Percentiles rank a stretch among this genome's conserved stretches.
These are phyloP conservation scores for Heterotilapia buettikoferi DNA, from an alignment of 2,113 vertebrate species.

Conservation along the genomic window DNA sequence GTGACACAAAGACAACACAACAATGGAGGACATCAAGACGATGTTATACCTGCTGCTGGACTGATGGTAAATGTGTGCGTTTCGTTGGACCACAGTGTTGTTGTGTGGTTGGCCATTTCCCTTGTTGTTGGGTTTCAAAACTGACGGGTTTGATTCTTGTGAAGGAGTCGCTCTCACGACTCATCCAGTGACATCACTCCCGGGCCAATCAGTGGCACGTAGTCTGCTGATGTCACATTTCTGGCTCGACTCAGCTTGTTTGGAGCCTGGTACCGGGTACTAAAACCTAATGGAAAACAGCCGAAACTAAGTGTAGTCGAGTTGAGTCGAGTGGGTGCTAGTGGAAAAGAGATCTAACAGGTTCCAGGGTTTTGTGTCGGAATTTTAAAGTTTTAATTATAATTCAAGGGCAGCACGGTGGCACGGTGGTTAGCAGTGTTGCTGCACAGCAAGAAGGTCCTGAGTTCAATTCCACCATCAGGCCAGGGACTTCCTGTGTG, in stretches of 20 bases:
- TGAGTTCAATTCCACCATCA: neutral
- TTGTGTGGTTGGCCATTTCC: neutral
- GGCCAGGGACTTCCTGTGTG: too few species aligned
- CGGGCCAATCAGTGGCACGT: too few species aligned
- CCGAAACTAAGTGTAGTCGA: neutral
- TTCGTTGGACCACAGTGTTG: neutral
- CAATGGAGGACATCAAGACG: rapidly evolving
- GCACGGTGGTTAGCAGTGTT: neutral
- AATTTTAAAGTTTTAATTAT: neutral
- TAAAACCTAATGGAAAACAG: neutral
- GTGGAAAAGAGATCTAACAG: neutral
- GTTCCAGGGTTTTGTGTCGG: neutral
- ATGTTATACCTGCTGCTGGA: neutral
- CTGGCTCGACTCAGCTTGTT: too few species aligned
- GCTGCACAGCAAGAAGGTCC: neutral
- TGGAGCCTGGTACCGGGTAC: too few species aligned
- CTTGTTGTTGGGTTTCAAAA: neutral
- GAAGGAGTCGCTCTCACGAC: too few species aligned
- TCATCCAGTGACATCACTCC: too few species aligned
- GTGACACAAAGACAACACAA: neutral
- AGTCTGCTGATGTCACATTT: too few species aligned
- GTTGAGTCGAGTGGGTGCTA: neutral
- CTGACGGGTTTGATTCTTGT: neutral
- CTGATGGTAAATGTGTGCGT: neutral
- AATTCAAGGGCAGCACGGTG: rapidly evolving